Evolutionary conservation across 2,888 invertebrate species (phyloP).

Genomic region (Clitarchus hookeri): DNA sequence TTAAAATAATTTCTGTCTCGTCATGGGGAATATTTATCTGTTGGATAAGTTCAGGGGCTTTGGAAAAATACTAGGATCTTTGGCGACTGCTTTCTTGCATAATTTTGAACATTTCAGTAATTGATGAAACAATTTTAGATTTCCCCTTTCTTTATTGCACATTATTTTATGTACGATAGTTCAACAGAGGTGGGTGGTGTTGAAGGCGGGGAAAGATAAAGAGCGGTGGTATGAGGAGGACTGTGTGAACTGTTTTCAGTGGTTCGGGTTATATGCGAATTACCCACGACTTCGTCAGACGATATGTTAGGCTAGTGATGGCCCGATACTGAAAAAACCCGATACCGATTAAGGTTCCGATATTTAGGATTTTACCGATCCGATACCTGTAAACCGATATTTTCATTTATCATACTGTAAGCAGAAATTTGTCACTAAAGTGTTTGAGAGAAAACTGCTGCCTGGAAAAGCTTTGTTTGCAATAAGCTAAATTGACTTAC

Average conservation of each 20-base stretch:
- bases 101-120: neutral
- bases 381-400: too few relatives aligned
- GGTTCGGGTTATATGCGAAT: neutral
- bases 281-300: neutral
- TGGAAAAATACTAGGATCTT: neutral
- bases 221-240: neutral
- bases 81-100: neutral
- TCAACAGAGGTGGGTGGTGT: neutral
- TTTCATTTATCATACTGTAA: too few relatives aligned
- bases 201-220: neutral
- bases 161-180: neutral
- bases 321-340: too few relatives aligned
- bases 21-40: neutral
- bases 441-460: too few relatives aligned
- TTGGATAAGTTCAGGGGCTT: neutral
- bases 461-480: too few relatives aligned
- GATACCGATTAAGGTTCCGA: too few relatives aligned
- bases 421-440: too few relatives aligned
- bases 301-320: neutral
- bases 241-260: neutral
- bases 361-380: too few relatives aligned
- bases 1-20: neutral
- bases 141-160: neutral
- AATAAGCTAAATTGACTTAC: too few relatives aligned
- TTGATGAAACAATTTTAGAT: neutral